A percentile compares a stretch with the other conserved stretches of the same genome.
Conservation (phyloP, 1,140 invertebrate species). For the Diorhabda elongata region DNA sequence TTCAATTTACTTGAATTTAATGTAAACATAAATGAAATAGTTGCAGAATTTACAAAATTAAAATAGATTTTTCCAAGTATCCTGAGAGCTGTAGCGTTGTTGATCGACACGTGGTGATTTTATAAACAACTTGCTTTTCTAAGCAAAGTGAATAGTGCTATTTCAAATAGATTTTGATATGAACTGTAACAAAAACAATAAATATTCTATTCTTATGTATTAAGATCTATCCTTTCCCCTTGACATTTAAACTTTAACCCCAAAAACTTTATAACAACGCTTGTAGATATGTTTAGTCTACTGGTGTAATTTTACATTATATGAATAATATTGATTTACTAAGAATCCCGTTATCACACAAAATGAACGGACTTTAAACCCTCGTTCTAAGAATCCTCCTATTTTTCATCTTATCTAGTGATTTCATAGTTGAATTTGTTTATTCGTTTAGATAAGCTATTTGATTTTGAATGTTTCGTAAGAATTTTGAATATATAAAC, state of each 20-base stretch:
- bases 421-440: background rate
- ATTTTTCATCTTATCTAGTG: background rate
- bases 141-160: too few species aligned
- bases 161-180: too few species aligned
- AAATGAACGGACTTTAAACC: slow-evolving; percentile 1
- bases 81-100: too few species aligned
- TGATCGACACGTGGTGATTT: too few species aligned
- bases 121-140: too few species aligned
- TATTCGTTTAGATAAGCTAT: slow-evolving; percentile 5
- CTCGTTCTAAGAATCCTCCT: slow-evolving; percentile 4
- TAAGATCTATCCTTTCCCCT: too few species aligned
- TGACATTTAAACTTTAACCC: background rate
- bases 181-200: too few species aligned
- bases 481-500: background rate
- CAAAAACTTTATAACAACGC: background rate
- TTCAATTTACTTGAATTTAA: too few species aligned
- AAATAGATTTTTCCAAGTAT: too few species aligned
- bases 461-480: background rate
- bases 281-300: background rate
- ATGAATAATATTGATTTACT: background rate
- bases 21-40: too few species aligned
- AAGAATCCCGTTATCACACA: background rate
- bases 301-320: background rate
- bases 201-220: too few species aligned
- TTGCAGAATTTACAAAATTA: too few species aligned